Percentiles rank a stretch among this genome's conserved stretches.
These are phyloP conservation scores for Gymnorhina tibicen DNA, from an alignment of 2,113 vertebrate species.

Conservation along the genomic window DNA sequence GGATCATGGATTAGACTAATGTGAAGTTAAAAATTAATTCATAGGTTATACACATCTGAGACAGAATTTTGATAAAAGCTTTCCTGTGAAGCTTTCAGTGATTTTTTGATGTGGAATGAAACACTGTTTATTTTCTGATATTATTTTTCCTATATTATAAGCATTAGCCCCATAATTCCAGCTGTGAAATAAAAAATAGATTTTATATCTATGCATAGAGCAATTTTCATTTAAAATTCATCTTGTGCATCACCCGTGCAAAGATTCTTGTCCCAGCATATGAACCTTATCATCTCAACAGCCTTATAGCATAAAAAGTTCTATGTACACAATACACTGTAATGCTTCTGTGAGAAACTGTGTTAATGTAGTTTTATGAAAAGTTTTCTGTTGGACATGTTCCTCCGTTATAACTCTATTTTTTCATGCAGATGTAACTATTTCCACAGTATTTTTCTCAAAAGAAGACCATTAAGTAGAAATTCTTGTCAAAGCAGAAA, in stretches of 20 bases:
- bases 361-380: background rate
- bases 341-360: background rate
- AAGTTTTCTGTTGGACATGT: background rate
- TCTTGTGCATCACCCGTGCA: background rate
- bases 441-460: background rate
- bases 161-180: background rate
- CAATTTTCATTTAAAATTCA: background rate
- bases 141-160: background rate
- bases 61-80: background rate
- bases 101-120: background rate
- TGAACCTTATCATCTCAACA: background rate
- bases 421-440: background rate
- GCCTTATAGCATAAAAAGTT: background rate
- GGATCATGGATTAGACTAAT: background rate
- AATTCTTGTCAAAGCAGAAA: background rate
- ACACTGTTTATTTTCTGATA: background rate
- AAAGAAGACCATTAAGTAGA: background rate
- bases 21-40: background rate
- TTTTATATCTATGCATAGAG: background rate
- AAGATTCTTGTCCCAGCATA: background rate
- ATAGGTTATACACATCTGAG: background rate
- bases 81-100: background rate
- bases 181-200: background rate
- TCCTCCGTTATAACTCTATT: background rate
- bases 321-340: background rate